These are phyloP conservation scores for Leptopilina clavipes DNA, from an alignment of 1,140 invertebrate genomes.

Conservation along the genomic window DNA sequence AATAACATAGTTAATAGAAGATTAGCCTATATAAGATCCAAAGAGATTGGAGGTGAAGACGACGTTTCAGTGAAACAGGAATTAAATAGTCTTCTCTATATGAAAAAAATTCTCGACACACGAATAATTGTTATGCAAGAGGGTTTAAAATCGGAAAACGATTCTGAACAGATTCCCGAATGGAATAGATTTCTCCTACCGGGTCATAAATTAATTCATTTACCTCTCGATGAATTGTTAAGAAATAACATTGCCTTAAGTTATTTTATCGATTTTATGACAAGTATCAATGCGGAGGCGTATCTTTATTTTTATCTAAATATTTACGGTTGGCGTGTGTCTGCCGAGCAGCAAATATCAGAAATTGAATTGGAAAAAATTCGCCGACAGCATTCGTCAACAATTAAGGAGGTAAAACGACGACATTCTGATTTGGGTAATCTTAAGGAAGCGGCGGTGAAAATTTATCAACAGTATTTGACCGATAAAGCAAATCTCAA, in stretches of 20 bases:
- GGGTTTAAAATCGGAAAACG: conserved; percentile 74
- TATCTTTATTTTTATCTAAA: conserved; percentile 90
- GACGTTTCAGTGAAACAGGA: conserved; percentile 90
- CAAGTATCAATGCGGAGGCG: conserved; percentile 81
- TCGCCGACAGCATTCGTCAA: conserved; percentile 54
- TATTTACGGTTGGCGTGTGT: conserved; percentile 87
- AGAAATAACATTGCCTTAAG: conserved; percentile 87
- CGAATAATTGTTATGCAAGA: conserved; percentile 80
- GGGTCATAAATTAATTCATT: conserved; percentile 79
- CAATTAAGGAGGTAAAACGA: conserved; percentile 44
- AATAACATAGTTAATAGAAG: conserved; percentile 86
- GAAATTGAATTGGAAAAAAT: conserved; percentile 77
- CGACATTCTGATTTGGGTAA: conserved; percentile 74
- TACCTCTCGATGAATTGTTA: conserved; percentile 86
- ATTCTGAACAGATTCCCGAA: conserved; percentile 68
- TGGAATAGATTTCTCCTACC: conserved; percentile 76
- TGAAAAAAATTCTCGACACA: conserved; percentile 84
- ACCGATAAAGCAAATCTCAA: conserved; percentile 83
- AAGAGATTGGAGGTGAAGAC: conserved; percentile 88
- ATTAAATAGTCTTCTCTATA: conserved; percentile 89
- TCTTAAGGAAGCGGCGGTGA: conserved; percentile 84
- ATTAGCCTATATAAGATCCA: conserved; percentile 86
- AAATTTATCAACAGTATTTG: conserved; percentile 89
- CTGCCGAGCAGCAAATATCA: conserved; percentile 85
- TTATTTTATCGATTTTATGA: conserved; percentile 90